These are phyloP conservation scores for Dromius quadrimaculatus DNA, from an alignment of 2,888 invertebrate species.

Conservation along the genomic window DNA sequence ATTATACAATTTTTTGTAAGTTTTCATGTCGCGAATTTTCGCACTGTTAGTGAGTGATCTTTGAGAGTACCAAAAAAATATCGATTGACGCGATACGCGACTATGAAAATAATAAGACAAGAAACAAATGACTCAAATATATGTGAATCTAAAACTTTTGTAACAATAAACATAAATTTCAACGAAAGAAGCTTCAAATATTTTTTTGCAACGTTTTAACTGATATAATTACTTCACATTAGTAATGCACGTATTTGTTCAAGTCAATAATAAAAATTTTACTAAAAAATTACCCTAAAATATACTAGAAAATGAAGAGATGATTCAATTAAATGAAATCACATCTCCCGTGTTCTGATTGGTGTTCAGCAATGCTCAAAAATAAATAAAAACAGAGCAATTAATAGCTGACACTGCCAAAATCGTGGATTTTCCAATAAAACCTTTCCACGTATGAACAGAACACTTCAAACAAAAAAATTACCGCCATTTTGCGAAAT, in stretches of 20 bases:
- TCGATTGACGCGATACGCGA: conserved; percentile 13
- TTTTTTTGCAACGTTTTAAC: conserved; percentile 37
- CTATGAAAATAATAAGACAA: conserved; percentile 22
- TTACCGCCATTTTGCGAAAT: conserved; percentile 64
- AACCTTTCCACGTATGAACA: conserved; percentile 44
- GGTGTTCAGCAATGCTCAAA: conserved; percentile 41
- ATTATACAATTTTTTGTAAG: conserved; percentile 22
- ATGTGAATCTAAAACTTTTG: conserved; percentile 21
- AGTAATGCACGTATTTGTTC: conserved; percentile 40
- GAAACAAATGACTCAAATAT: conserved; percentile 35
- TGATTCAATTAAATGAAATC: conserved; percentile 19
- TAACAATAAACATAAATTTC: conserved; percentile 31
- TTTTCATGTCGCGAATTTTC: conserved; percentile 3
- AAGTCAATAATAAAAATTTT: conserved; percentile 46
- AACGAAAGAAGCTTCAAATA: conserved; percentile 28
- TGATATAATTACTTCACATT: conserved; percentile 28
- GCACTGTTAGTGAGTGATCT: conserved; percentile 24
- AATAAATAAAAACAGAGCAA: conserved; percentile 50
- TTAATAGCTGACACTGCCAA: conserved; percentile 22
- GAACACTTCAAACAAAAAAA: conserved; percentile 40
- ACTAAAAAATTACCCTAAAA: conserved; percentile 48
- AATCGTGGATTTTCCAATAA: conserved; percentile 46
- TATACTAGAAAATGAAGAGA: conserved; percentile 37
- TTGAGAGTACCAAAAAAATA: conserved; percentile 7
- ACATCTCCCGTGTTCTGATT: conserved; percentile 31